Evolutionary conservation across 2,888 invertebrate genomes (phyloP).

Genomic region (Gymnocheta viridis): DNA sequence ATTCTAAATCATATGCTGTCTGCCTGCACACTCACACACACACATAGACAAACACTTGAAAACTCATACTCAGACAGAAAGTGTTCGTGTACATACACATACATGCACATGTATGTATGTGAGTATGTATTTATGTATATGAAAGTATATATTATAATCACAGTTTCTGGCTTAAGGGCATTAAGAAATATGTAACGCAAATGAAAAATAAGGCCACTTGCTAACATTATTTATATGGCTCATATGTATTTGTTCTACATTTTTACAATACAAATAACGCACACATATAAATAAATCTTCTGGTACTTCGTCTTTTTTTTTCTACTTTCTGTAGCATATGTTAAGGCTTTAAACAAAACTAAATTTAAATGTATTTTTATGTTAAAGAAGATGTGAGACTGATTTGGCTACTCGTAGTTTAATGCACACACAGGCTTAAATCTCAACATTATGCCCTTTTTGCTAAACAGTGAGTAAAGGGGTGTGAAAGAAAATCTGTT

Average conservation of each 20-base stretch:
- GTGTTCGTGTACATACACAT: too few species aligned
- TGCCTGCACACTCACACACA: background rate
- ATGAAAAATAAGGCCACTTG: conserved; percentile 62
- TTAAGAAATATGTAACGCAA: conserved; percentile 38
- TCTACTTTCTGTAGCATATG: conserved; percentile 40
- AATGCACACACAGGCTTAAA: conserved; percentile 34
- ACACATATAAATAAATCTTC: conserved; percentile 1
- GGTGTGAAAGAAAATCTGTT: background rate
- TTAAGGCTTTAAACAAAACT: conserved; percentile 49
- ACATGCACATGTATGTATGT: background rate
- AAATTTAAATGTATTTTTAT: conserved; percentile 12
- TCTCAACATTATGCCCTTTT: conserved; percentile 28
- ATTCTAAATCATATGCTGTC: background rate
- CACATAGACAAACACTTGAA: background rate
- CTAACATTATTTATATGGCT: conserved; percentile 48
- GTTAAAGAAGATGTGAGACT: conserved; percentile 23
- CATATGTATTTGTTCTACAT: conserved; percentile 40
- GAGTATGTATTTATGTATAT: too few species aligned
- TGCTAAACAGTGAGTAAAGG: background rate
- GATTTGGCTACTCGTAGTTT: conserved; percentile 34
- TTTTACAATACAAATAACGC: conserved; percentile 24
- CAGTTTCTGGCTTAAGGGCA: conserved; percentile 63
- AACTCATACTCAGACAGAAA: background rate
- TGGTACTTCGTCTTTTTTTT: conserved; percentile 1
- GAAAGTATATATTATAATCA: conserved; percentile 40